Evolutionary conservation across 2,797 vertebrate genomes (phyloP), one percentile per base, ranked within the genome.

Genomic region (Chrysocyon brachyurus): DNA sequence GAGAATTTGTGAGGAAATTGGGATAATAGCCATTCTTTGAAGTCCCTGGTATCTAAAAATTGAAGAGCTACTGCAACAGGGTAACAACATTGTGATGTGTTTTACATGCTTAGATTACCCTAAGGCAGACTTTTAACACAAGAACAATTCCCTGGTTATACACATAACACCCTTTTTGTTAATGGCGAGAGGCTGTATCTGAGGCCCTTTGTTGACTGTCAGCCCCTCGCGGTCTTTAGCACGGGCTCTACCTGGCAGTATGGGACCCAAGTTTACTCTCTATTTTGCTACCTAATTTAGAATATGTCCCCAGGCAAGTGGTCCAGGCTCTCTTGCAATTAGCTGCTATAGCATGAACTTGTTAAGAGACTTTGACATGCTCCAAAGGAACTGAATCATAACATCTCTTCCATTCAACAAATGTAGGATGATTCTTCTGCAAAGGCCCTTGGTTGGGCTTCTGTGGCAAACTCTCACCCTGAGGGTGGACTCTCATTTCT

Each of bases 61-160:
- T 49, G 16, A 88, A 81, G 21, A 66, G 5, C 19, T 36, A 92
- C 56, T 2, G 49, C 57, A 73, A 46, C 33, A 63, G 28, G 17
- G 36, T 36, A 82, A 49, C 36, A 90, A 57, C 5, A 46, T 0
- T 73, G 46, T 86, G 66, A 40, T 24, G 78, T 52, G 28, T 3
- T 63, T 93, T 90, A 46, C 9, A 90, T 40, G 52, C 12, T 95
- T 72, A 14, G 31, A 15, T 49, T 73, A 40, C 46, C 66, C 68
- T 92, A 87, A 82, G 46, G 61, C 70, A 75, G 52, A 28, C 21
- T 94, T 95, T 83, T 61, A 93, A 33, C 28, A 85, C 12, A 88
- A 31, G 49, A 2, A 28, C 5, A 61, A 3, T 59, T 61, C 57
- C 82, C 54, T 84, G n/a, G 36, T 46, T 63, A 28, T 1, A 2